Percentiles rank a stretch among this genome's conserved stretches.
Conservation (phyloP, 2,888 invertebrate genomes). For the Baccha elongata region DNA sequence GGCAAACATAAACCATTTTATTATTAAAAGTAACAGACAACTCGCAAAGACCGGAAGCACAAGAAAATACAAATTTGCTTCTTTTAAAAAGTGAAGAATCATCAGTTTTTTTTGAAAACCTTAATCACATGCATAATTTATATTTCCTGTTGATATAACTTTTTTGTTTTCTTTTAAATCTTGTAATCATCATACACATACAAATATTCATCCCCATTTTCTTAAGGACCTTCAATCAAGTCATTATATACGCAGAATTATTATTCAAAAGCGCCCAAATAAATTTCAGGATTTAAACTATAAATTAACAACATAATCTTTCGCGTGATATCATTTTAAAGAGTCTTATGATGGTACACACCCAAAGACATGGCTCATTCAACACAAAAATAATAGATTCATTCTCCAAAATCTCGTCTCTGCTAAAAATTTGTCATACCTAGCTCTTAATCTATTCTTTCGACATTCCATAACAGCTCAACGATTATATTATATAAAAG, state of each 20-base stretch:
- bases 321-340: background rate
- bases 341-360: background rate
- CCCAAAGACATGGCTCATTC: background rate
- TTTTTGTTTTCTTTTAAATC: too few relatives aligned
- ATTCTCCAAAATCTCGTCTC: background rate
- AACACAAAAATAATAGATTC: slow-evolving; percentile 12
- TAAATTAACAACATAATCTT: slow-evolving; percentile 1
- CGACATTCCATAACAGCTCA: slow-evolving; percentile 19
- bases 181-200: too few relatives aligned
- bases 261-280: background rate
- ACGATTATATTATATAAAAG: slow-evolving; percentile 17
- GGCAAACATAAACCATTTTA: background rate
- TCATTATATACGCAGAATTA: background rate
- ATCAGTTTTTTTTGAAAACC: background rate
- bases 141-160: too few relatives aligned
- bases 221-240: background rate
- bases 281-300: background rate
- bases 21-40: background rate
- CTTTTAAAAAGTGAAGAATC: background rate
- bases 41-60: background rate
- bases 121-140: background rate
- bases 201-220: too few relatives aligned
- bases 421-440: slow-evolving; percentile 9
- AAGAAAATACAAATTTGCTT: background rate
- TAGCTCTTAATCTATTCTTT: slow-evolving; percentile 17